Percentiles rank a stretch among this genome's conserved stretches.
Evolutionary conservation across 2,113 vertebrate genomes (phyloP).

Genomic region (Oncorhynchus keta): DNA sequence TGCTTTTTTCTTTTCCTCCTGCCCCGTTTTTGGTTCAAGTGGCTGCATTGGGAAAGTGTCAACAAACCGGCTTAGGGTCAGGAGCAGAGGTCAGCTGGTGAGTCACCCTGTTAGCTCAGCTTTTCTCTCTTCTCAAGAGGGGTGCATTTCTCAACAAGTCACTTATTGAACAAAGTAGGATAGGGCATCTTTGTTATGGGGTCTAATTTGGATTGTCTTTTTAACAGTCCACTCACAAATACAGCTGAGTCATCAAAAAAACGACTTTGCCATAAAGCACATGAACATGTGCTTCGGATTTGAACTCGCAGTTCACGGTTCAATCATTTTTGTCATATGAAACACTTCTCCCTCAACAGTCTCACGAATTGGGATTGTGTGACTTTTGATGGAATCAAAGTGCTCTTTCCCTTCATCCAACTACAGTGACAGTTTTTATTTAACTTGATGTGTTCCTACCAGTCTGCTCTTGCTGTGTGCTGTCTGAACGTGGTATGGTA

Average conservation of each 20-base stretch:
- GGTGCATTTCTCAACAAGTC: slow-evolving; percentile 71
- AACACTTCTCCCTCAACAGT: slow-evolving; percentile 1
- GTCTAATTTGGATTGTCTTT: slow-evolving; percentile 43
- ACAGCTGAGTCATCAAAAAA: slow-evolving; percentile 28
- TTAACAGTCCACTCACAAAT: slow-evolving; percentile 44
- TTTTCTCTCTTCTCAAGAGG: slow-evolving; percentile 72
- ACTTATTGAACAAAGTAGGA: slow-evolving; percentile 48
- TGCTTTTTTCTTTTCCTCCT: not conserved
- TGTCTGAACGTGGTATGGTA: slow-evolving; percentile 13
- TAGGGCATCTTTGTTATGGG: slow-evolving; percentile 42
- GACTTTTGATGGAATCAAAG: slow-evolving; percentile 23
- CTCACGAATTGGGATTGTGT: slow-evolving; percentile 5
- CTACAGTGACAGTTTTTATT: slow-evolving; percentile 10
- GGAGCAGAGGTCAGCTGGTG: slow-evolving; percentile 60
- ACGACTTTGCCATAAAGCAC: slow-evolving; percentile 19
- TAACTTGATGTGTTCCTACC: slow-evolving; percentile 6
- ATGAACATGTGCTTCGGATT: slow-evolving; percentile 35
- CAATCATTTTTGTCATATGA: slow-evolving; percentile 29
- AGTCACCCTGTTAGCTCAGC: slow-evolving; percentile 60
- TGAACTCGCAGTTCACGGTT: slow-evolving; percentile 35
- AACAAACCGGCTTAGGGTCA: slow-evolving; percentile 75
- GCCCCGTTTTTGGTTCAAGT: slow-evolving; percentile 64
- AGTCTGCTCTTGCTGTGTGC: not conserved
- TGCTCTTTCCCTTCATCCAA: not conserved
- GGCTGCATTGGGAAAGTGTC: slow-evolving; percentile 74